Conservation (phyloP, 30 jellyfish, hydroid and myxozoan species). For the Hydractinia echinata region DNA sequence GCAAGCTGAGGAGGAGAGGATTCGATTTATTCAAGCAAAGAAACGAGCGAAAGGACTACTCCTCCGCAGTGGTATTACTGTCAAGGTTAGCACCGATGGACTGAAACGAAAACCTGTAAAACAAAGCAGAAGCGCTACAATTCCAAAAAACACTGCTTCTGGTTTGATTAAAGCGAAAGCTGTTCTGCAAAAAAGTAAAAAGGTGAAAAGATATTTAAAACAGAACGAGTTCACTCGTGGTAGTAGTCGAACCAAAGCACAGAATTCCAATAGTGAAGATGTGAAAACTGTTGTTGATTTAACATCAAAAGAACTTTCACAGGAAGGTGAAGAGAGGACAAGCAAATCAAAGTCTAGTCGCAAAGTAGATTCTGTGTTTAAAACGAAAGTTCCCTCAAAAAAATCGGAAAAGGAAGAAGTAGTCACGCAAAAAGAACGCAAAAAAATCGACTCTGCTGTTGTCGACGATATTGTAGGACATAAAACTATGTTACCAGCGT, state of each 20-base stretch:
- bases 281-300: slow-evolving; percentile 25
- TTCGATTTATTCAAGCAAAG: neutral
- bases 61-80: slow-evolving; percentile 14
- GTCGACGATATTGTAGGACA: neutral
- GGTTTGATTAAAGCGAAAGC: slow-evolving; percentile 30
- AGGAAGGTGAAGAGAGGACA: slow-evolving; percentile 5
- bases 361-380: slow-evolving; percentile 28
- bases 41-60: slow-evolving; percentile 12
- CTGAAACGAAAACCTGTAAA: neutral
- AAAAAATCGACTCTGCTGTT: neutral
- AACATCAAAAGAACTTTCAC: slow-evolving; percentile 15
- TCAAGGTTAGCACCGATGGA: neutral
- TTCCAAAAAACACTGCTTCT: slow-evolving; percentile 3
- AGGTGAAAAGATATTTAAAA: slow-evolving; percentile 19
- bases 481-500: neutral
- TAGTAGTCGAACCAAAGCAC: neutral
- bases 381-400: neutral
- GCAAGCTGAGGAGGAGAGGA: slow-evolving; percentile 8
- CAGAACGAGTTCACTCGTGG: neutral
- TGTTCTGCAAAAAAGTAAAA: slow-evolving; percentile 10
- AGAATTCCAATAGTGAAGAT: no score
- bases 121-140: neutral
- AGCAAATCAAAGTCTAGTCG: neutral
- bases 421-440: neutral
- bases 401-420: neutral